Evolutionary conservation across 2,113 vertebrate genomes (phyloP).

Genomic region (Syngnathus typhle): DNA sequence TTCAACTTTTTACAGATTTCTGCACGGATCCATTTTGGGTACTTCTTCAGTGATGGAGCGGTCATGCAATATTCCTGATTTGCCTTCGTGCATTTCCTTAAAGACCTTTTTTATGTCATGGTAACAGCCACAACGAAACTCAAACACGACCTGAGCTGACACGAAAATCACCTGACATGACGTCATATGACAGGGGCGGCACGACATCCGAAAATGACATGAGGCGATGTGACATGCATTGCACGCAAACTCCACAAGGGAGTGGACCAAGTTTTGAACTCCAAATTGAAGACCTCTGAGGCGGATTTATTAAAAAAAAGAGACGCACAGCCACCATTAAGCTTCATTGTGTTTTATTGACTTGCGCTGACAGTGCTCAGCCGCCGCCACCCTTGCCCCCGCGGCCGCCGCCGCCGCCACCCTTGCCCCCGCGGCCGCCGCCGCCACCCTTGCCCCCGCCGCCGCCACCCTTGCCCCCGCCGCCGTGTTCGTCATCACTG

Average conservation of each 20-base stretch:
- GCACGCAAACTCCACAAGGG: neutral
- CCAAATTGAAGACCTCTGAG: neutral
- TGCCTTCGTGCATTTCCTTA: neutral
- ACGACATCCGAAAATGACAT: neutral
- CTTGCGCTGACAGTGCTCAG: conserved; percentile 29
- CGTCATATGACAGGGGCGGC: too few species aligned
- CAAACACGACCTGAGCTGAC: neutral
- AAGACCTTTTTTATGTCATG: neutral
- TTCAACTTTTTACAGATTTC: neutral
- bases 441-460: conserved; percentile 31
- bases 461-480: neutral
- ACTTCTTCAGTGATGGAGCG: neutral
- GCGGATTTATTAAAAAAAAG: neutral
- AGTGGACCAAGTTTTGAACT: neutral
- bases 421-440: conserved; percentile 45
- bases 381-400: conserved; percentile 39
- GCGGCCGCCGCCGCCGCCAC: conserved; percentile 33
- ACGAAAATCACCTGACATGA: neutral
- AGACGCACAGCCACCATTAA: too few species aligned
- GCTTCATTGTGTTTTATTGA: too few species aligned
- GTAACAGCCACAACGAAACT: neutral
- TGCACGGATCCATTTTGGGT: neutral
- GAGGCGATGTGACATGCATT: neutral
- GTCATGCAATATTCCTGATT: neutral
- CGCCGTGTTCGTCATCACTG: neutral